Conservation (phyloP, 92 coral and sea anemone species). For the Zoanthus gigantus region DNA sequence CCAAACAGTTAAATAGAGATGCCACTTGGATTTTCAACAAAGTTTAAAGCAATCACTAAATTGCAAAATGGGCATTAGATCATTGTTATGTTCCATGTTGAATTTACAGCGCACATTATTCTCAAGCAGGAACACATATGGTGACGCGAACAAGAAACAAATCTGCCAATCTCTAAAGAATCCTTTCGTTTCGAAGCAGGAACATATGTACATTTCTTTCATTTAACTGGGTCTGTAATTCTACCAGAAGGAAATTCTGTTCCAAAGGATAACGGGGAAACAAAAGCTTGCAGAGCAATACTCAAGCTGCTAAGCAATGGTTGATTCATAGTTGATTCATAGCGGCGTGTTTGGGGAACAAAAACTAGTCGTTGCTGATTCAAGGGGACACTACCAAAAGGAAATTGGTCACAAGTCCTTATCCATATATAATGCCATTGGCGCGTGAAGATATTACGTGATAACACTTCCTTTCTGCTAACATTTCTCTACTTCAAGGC, state of each 20-base stretch:
- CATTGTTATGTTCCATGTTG: too few species aligned
- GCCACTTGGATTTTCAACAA: background rate
- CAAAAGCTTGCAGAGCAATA: background rate
- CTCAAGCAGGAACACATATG: background rate
- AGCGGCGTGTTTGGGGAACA: background rate
- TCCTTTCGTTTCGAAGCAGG: background rate
- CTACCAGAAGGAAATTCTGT: slow-evolving; percentile 14
- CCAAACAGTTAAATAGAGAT: background rate
- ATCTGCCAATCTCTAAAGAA: background rate
- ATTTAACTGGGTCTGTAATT: background rate
- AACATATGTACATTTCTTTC: slow-evolving; percentile 19
- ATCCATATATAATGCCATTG: background rate
- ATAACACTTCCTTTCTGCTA: background rate
- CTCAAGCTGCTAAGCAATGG: background rate
- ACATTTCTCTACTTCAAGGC: slow-evolving; percentile 8
- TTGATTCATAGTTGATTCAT: background rate
- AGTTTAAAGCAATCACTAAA: slow-evolving; percentile 5
- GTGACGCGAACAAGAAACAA: background rate
- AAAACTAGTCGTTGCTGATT: background rate
- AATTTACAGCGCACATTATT: background rate
- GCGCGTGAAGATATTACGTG: background rate
- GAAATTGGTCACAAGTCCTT: background rate
- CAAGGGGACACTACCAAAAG: background rate
- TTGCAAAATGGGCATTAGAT: background rate
- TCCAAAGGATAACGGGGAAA: background rate